These are phyloP conservation scores for Odontothrips loti DNA, from an alignment of 2,888 invertebrate species.

Conservation along the genomic window DNA sequence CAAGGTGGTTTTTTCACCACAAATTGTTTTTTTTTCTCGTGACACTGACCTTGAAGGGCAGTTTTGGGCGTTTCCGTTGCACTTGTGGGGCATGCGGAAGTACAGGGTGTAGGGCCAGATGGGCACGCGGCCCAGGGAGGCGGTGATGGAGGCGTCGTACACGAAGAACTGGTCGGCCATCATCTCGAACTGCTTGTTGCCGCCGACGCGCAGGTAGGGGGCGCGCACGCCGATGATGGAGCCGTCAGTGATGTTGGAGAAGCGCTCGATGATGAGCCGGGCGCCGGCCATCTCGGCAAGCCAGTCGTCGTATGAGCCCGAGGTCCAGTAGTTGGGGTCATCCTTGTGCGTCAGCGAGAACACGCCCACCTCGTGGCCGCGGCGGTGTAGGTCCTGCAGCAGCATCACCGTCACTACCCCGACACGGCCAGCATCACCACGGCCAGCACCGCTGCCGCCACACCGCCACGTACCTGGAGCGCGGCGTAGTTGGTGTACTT, in stretches of 20 bases:
- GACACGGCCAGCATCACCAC: no score
- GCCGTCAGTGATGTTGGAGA: conserved; percentile 87
- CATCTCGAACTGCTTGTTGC: conserved; percentile 94
- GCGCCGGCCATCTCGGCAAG: conserved; percentile 91
- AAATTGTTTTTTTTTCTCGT: no score
- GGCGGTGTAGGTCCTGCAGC: conserved; percentile 75
- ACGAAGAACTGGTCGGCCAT: conserved; percentile 93
- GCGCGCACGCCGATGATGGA: conserved; percentile 85
- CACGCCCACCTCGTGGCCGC: conserved; percentile 86
- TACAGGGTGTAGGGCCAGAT: conserved; percentile 97
- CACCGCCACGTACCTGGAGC: conserved; percentile 51
- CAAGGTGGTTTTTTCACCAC: no score
- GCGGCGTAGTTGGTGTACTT: conserved; percentile 90
- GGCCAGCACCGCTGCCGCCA: no score
- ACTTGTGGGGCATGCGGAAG: conserved; percentile 94
- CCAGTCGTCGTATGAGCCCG: conserved; percentile 87
- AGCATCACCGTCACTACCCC: no score
- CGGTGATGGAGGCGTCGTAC: conserved; percentile 92
- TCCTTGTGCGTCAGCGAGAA: conserved; percentile 91
- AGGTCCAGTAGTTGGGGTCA: conserved; percentile 84
- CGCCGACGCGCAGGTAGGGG: conserved; percentile 84
- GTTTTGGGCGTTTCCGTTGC: conserved; percentile 90
- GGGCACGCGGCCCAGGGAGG: conserved; percentile 80
- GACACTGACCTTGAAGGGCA: conserved; percentile 62
- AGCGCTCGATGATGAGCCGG: conserved; percentile 78